Conservation (phyloP, 2,113 vertebrate species). For the Mus spicilegus region DNA sequence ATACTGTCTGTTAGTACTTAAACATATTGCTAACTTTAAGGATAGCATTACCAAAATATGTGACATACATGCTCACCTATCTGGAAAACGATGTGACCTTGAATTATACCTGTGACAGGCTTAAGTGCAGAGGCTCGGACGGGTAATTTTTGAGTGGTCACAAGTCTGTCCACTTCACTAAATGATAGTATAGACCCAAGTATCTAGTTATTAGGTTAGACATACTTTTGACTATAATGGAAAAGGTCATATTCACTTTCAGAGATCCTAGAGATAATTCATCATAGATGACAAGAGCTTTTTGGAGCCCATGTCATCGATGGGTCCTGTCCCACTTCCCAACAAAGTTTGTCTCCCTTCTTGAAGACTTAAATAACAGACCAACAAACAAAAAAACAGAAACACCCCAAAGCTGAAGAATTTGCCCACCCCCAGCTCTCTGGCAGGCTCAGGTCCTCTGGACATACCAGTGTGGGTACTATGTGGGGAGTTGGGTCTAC, state of each 20-base stretch:
- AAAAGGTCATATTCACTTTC: not conserved
- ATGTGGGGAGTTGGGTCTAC: not conserved
- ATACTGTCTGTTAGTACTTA: not conserved
- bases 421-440: not conserved
- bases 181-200: not conserved
- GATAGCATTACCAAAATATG: slow-evolving; percentile 3
- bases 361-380: not conserved
- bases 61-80: not conserved
- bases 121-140: not conserved
- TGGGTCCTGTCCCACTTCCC: not conserved
- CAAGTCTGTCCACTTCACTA: not conserved
- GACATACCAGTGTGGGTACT: not conserved
- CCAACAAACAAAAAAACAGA: not conserved
- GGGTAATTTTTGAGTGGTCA: not conserved
- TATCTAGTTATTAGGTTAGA: not conserved
- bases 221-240: not conserved
- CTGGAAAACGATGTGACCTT: not conserved
- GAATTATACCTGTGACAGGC: not conserved
- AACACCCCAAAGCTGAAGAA: not conserved
- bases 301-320: not conserved
- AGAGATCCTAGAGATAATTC: not conserved
- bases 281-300: not conserved
- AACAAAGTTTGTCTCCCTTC: not conserved
- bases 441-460: not conserved
- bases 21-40: slow-evolving; percentile 14